Conservation (phyloP, 2,797 vertebrate genomes). For the Petrocephalus sullivani region DNA sequence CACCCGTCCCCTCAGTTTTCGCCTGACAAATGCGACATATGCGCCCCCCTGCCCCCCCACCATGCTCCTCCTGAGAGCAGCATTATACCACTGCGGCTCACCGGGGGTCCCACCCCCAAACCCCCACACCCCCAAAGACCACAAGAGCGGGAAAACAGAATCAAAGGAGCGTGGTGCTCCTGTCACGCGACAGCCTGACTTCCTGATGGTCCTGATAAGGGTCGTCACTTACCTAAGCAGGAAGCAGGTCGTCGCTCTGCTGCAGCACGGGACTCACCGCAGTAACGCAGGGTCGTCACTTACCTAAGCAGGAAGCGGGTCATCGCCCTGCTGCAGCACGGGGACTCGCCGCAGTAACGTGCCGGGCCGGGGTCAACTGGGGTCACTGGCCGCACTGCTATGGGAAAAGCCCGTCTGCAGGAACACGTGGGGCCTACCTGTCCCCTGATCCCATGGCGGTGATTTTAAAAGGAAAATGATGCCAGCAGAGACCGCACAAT, state of each 20-base stretch:
- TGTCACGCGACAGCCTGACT: slow-evolving; percentile 57
- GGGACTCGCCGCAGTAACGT: slow-evolving; percentile 51
- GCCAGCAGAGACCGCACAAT: slow-evolving; percentile 98
- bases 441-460: slow-evolving; percentile 60
- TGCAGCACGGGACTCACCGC: slow-evolving; percentile 47
- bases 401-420: slow-evolving; percentile 70
- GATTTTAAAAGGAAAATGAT: slow-evolving; percentile 98
- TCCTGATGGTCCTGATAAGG: slow-evolving; percentile 72
- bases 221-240: slow-evolving; percentile 71
- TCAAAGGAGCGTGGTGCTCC: slow-evolving; percentile 48
- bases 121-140: slow-evolving; percentile 43
- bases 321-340: slow-evolving; percentile 42
- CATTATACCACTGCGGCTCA: slow-evolving; percentile 32
- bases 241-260: slow-evolving; percentile 55
- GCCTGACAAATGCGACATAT: slow-evolving; percentile 56
- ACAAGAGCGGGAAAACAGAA: slow-evolving; percentile 40
- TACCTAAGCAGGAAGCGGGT: slow-evolving; percentile 70
- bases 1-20: slow-evolving; percentile 63
- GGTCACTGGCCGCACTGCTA: slow-evolving; percentile 39
- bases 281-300: slow-evolving; percentile 62
- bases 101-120: neutral
- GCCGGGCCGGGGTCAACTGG: neutral
- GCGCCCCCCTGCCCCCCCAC: neutral
- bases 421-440: slow-evolving; percentile 70
- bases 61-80: slow-evolving; percentile 37